A percentile compares a stretch with the other conserved stretches of the same genome.
These are phyloP conservation scores for Agonopterix alstromeriana DNA, from an alignment of 2,888 invertebrate species.

Conservation along the genomic window DNA sequence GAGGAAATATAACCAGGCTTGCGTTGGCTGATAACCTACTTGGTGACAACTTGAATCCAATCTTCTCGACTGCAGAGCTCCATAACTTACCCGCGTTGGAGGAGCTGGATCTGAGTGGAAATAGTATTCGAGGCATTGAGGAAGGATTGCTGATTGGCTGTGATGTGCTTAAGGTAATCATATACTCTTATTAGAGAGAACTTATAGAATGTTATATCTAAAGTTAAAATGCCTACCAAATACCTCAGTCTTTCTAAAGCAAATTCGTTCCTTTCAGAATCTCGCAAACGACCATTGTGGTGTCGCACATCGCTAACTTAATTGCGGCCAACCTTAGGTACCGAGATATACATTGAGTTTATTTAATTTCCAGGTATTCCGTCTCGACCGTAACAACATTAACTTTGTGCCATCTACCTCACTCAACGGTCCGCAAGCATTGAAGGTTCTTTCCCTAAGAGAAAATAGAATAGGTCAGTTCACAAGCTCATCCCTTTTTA, in stretches of 20 bases:
- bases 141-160: constrained; percentile 92
- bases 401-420: constrained; percentile 85
- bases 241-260: no score
- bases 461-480: constrained; percentile 86
- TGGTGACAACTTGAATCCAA: constrained; percentile 93
- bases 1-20: constrained; percentile 81
- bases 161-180: constrained; percentile 80
- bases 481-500: background rate
- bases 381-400: constrained; percentile 88
- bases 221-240: no score
- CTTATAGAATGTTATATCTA: no score
- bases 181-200: no score
- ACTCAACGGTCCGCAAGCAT: constrained; percentile 85
- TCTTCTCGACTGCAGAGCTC: constrained; percentile 91
- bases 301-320: no score
- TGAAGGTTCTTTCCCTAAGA: constrained; percentile 84
- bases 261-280: background rate
- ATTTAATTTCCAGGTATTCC: constrained; percentile 78
- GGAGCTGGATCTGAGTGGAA: constrained; percentile 87
- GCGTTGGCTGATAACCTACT: constrained; percentile 88
- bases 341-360: background rate
- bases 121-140: constrained; percentile 88
- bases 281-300: no score
- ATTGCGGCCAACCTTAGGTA: no score
- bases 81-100: constrained; percentile 84